Evolutionary conservation across 2,113 vertebrate genomes (phyloP).

Genomic region (Actenoides hombroni): DNA sequence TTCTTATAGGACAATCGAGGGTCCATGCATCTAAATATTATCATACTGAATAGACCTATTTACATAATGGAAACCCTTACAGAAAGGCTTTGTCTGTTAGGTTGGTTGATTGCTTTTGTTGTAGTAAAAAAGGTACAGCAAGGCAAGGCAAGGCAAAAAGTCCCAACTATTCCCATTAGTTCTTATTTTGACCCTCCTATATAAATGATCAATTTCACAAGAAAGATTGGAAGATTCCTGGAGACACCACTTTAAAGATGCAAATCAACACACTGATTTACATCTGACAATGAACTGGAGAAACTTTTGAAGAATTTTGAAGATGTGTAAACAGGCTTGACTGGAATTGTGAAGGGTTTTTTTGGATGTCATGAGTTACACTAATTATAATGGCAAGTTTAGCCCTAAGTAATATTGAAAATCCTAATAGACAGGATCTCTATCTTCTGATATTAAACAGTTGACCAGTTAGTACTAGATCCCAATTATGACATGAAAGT

Average conservation of each 20-base stretch:
- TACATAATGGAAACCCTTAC: neutral
- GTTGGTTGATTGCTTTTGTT: neutral
- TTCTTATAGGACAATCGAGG: neutral
- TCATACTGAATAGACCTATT: neutral
- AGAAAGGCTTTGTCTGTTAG: neutral
- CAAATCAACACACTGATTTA: neutral
- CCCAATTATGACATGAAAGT: neutral
- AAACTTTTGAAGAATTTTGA: neutral
- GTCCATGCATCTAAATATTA: neutral
- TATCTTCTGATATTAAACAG: neutral
- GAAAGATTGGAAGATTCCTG: neutral
- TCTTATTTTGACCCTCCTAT: neutral
- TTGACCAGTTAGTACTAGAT: neutral
- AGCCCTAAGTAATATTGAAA: neutral
- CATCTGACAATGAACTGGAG: neutral
- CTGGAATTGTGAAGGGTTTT: neutral
- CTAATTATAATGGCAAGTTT: neutral
- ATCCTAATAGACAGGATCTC: neutral
- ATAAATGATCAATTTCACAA: neutral
- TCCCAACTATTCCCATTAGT: neutral
- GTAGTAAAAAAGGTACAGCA: neutral
- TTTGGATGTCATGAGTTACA: neutral
- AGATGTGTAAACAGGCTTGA: neutral
- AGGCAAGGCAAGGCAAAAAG: neutral
- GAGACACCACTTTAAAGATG: neutral